A percentile compares a stretch with the other conserved stretches of the same genome.
Evolutionary conservation across 2,113 vertebrate genomes (phyloP).

Genomic region (Furnarius figulus): DNA sequence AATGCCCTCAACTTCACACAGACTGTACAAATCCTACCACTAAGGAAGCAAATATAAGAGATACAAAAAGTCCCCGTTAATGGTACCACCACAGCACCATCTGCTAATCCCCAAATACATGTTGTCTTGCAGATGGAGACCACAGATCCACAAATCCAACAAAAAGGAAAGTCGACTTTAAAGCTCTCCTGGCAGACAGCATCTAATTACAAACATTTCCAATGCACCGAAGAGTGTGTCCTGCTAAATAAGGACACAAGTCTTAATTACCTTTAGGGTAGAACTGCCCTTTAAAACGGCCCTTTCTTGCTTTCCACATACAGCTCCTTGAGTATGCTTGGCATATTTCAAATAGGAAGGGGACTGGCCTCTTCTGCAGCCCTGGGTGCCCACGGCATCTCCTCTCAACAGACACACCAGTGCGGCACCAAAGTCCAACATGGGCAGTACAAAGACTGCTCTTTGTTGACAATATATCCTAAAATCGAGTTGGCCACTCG

Average conservation of each 20-base stretch:
- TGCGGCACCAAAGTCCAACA: not conserved
- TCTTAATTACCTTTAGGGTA: not conserved
- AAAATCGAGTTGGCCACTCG: not conserved
- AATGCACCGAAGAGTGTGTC: not conserved
- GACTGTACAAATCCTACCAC: not conserved
- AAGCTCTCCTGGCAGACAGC: not conserved
- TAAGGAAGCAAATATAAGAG: not conserved
- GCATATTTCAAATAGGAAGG: not conserved
- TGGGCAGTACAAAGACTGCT: not conserved
- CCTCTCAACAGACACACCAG: not conserved
- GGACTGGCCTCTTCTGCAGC: not conserved
- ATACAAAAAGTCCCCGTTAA: not conserved
- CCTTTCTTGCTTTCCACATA: not conserved
- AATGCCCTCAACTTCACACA: not conserved
- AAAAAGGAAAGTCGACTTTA: not conserved
- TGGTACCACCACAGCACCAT: not conserved
- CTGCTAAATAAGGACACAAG: not conserved
- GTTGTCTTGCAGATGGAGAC: not conserved
- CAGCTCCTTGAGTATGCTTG: not conserved
- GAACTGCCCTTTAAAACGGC: not conserved
- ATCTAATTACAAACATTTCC: not conserved
- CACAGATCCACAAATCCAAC: not conserved
- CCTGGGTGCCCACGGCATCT: fast-evolving
- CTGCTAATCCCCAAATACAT: not conserved
- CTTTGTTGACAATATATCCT: not conserved